Percentiles rank a stretch among this genome's conserved stretches.
phyloP scores from a whole-genome alignment of 2,888 invertebrate genomes.

The Athalia rosae region DNA sequence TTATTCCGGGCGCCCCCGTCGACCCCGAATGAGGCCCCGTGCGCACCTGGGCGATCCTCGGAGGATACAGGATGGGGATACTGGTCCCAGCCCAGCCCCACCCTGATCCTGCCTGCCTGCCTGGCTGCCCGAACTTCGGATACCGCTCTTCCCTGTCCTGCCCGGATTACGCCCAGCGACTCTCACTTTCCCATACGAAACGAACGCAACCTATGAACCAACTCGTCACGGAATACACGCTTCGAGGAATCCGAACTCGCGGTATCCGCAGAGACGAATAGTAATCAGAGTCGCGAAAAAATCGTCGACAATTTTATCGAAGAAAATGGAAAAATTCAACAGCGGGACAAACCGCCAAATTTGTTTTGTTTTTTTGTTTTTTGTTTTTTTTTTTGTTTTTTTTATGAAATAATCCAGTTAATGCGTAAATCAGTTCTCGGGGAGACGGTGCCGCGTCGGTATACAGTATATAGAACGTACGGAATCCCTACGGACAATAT shows the following conservation, averaged over 20 bases:
- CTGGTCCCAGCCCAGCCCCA: constrained; percentile 54
- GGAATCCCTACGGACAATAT: too few relatives aligned
- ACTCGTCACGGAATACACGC: not conserved
- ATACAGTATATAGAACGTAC: too few relatives aligned
- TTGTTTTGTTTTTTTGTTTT: not conserved
- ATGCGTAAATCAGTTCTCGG: too few relatives aligned
- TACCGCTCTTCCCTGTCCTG: constrained; percentile 52
- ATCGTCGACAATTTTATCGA: too few relatives aligned
- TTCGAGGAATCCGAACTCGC: not conserved
- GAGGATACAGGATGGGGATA: constrained; percentile 53
- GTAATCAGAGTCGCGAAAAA: too few relatives aligned
- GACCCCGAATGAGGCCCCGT: constrained; percentile 48
- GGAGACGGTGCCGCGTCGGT: too few relatives aligned
- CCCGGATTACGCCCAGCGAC: constrained; percentile 58
- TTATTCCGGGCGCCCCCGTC: constrained; percentile 21
- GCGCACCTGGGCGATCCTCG: constrained; percentile 64
- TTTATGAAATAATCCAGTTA: too few relatives aligned
- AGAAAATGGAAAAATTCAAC: too few relatives aligned
- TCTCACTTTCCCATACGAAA: constrained; percentile 46
- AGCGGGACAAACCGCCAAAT: not conserved
- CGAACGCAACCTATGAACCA: not conserved
- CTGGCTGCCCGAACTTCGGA: not conserved
- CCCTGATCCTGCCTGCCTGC: constrained; percentile 55
- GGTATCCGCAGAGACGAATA: not conserved
- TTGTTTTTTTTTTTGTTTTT: not conserved